These are phyloP conservation scores for Aplysina aerophoba DNA, from an alignment of 37 sponge, comb jelly and placozoan species.

Conservation along the genomic window DNA sequence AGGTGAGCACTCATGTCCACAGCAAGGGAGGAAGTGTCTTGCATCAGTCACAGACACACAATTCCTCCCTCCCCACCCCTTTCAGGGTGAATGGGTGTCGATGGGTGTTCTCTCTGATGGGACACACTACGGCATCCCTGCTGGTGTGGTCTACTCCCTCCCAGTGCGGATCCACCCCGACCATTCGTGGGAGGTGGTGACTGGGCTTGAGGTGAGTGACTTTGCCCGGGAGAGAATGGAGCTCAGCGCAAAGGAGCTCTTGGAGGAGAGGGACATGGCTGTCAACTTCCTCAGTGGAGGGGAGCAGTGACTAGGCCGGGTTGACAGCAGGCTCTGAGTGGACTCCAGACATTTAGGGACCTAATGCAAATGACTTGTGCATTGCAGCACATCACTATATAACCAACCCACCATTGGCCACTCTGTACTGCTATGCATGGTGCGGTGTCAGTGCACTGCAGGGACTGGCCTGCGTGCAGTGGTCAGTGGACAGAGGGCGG, in stretches of 20 bases:
- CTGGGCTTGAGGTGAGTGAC: slow-evolving; percentile 78
- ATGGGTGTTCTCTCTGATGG: slow-evolving; percentile 95
- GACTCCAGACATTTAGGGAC: too few relatives aligned
- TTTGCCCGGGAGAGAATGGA: slow-evolving; percentile 95
- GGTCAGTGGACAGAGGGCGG: too few relatives aligned
- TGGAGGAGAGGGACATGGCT: slow-evolving; percentile 79
- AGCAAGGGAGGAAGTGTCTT: not conserved
- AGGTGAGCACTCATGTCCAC: slow-evolving; percentile 38
- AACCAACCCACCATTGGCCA: too few relatives aligned
- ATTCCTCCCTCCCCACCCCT: too few relatives aligned
- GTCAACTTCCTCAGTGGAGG: slow-evolving; percentile 52
- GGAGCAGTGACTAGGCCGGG: slow-evolving; percentile 14
- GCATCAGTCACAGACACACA: too few relatives aligned
- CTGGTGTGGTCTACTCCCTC: slow-evolving; percentile 89
- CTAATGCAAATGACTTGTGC: too few relatives aligned
- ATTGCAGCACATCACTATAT: too few relatives aligned
- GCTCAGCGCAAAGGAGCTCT: slow-evolving; percentile 81
- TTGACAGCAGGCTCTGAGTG: too few relatives aligned
- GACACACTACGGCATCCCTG: slow-evolving; percentile 79
- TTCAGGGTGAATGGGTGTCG: slow-evolving; percentile 88
- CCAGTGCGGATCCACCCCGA: slow-evolving; percentile 80
- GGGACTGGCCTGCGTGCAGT: too few relatives aligned
- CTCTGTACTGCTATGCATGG: too few relatives aligned
- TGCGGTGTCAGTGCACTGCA: too few relatives aligned
- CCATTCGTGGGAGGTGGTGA: slow-evolving; percentile 73